Percentiles rank a stretch among this genome's conserved stretches.
Evolutionary conservation across 2,113 vertebrate species (phyloP).

Genomic region (Atrichornis clamosus): DNA sequence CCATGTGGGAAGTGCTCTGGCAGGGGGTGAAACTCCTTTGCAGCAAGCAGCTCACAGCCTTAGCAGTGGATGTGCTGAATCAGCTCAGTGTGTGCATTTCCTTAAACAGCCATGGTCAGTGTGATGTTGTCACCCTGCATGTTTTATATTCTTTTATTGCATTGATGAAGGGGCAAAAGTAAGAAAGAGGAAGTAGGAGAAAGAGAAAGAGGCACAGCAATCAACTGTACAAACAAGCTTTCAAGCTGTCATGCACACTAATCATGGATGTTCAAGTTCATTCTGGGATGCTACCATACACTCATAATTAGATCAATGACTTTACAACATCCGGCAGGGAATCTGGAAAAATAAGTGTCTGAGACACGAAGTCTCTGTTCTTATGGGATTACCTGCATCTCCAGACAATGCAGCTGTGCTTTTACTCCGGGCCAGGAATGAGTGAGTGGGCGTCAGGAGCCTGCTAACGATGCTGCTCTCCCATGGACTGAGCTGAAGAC

Average conservation of each 20-base stretch:
- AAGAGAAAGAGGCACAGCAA: not conserved
- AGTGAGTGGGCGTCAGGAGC: slow-evolving; percentile 94
- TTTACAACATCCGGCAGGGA: not conserved
- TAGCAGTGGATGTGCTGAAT: not conserved
- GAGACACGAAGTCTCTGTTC: not conserved
- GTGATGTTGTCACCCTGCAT: not conserved
- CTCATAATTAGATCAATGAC: not conserved
- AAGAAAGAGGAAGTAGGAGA: not conserved
- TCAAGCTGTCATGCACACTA: not conserved
- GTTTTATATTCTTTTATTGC: not conserved
- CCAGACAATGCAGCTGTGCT: slow-evolving; percentile 91
- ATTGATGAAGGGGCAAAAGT: not conserved
- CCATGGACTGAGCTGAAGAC: slow-evolving; percentile 89
- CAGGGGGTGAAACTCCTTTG: not conserved
- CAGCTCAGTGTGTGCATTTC: not conserved
- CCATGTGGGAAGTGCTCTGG: not conserved
- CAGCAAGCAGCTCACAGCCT: not conserved
- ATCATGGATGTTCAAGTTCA: not conserved
- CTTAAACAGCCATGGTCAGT: not conserved
- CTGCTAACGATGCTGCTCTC: slow-evolving; percentile 92
- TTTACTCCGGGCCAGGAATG: slow-evolving; percentile 94
- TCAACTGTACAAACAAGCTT: not conserved
- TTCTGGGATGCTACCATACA: not conserved
- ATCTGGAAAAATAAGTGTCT: not conserved
- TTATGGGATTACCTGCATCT: slow-evolving; percentile 85